Evolutionary conservation across 2,888 invertebrate genomes (phyloP).

Genomic region (Lycocerus yunnanus): DNA sequence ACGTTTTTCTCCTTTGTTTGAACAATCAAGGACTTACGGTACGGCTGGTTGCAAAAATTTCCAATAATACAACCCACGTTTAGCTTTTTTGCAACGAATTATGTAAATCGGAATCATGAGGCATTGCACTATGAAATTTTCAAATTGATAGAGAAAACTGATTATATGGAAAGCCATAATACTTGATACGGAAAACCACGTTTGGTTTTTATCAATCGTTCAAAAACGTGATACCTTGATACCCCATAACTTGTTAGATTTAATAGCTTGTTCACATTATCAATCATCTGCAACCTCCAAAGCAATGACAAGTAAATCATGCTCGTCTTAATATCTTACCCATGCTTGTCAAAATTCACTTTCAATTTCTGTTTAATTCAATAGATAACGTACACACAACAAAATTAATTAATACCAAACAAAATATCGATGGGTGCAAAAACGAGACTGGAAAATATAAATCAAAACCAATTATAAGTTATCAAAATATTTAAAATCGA

Average conservation of each 20-base stretch:
- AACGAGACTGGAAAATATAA: not conserved
- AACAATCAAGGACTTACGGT: slow-evolving; percentile 8
- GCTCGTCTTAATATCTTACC: slow-evolving; percentile 14
- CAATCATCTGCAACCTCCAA: slow-evolving; percentile 34
- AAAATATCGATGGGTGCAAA: not conserved
- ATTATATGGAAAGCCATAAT: not conserved
- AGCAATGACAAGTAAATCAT: slow-evolving; percentile 22
- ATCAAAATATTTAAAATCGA: not conserved
- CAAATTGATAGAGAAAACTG: not conserved
- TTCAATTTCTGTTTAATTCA: slow-evolving; percentile 7
- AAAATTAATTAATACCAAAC: not conserved
- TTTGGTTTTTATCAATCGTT: slow-evolving; percentile 24
- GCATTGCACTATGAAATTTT: not conserved
- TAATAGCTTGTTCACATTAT: slow-evolving; percentile 39
- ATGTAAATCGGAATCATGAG: not conserved
- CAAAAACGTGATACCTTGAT: slow-evolving; percentile 25
- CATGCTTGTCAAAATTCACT: slow-evolving; percentile 21
- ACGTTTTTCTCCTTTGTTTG: slow-evolving; percentile 9
- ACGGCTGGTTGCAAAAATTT: slow-evolving; percentile 12
- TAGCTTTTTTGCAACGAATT: not conserved
- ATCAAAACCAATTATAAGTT: not conserved
- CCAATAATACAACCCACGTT: slow-evolving; percentile 5
- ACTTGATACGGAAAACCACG: not conserved
- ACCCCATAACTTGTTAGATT: slow-evolving; percentile 36
- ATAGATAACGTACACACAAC: not conserved